These are phyloP conservation scores for Drosophila antonietae DNA, from an alignment of 2,888 invertebrate genomes.

Conservation along the genomic window DNA sequence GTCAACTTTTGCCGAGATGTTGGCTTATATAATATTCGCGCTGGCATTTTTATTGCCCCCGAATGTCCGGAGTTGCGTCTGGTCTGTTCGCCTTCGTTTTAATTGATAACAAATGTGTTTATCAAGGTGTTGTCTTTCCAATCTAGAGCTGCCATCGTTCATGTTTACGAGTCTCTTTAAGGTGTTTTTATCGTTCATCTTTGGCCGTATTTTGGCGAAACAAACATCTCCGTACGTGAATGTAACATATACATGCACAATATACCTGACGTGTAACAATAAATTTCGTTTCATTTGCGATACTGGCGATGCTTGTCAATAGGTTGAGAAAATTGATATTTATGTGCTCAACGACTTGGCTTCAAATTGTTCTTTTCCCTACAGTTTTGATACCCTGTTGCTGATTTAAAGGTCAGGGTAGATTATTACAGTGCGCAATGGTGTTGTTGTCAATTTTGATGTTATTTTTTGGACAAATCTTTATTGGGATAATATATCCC, in stretches of 20 bases:
- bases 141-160: constrained; percentile 38
- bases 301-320: constrained; percentile 40
- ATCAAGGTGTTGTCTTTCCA: constrained; percentile 18
- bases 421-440: no score
- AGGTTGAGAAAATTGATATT: constrained; percentile 56
- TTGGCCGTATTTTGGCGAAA: constrained; percentile 6
- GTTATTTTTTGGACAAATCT: no score
- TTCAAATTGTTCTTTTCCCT: constrained; percentile 26
- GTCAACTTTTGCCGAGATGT: constrained; percentile 39
- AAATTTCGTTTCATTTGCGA: constrained; percentile 43
- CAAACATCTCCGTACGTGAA: not conserved
- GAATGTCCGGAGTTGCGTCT: constrained; percentile 3
- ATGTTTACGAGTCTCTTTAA: constrained; percentile 25
- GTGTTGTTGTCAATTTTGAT: no score
- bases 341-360: constrained; percentile 35
- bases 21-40: constrained; percentile 27
- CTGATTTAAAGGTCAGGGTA: not conserved
- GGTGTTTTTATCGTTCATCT: constrained; percentile 21
- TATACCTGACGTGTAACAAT: constrained; percentile 31
- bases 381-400: constrained; percentile 18
- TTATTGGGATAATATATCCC: no score
- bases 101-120: constrained; percentile 49
- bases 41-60: constrained; percentile 45
- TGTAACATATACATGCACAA: not conserved
- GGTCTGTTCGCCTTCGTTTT: constrained; percentile 41